Conservation (phyloP, 2,888 invertebrate genomes). For the Kryphioiulus occultus region DNA sequence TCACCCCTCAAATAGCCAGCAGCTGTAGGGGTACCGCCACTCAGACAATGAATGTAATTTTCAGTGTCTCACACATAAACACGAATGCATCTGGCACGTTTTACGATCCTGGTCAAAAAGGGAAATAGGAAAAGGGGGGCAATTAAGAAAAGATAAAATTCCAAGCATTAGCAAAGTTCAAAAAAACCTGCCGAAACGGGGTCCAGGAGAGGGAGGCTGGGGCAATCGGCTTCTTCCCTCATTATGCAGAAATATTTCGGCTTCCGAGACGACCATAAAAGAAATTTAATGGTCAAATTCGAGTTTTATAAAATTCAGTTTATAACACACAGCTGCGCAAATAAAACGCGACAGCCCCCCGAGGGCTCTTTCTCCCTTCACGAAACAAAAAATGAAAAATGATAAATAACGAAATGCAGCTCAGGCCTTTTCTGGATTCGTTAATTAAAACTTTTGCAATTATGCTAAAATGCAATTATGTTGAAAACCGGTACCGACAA, state of each 20-base stretch:
- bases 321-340: constrained; percentile 2
- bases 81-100: constrained; percentile 36
- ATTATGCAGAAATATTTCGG: constrained; percentile 18
- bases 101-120: constrained; percentile 18
- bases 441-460: neutral
- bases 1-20: constrained; percentile 11
- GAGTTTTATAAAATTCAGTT: neutral
- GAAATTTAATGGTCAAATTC: constrained; percentile 25
- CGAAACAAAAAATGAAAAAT: neutral
- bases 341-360: neutral
- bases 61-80: constrained; percentile 36
- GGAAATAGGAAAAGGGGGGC: neutral
- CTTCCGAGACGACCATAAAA: constrained; percentile 25
- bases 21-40: constrained; percentile 13
- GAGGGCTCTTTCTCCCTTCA: neutral
- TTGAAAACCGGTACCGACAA: neutral
- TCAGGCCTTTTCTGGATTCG: neutral
- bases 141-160: constrained; percentile 39
- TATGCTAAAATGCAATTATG: too few relatives aligned
- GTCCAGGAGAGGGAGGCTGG: neutral
- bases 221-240: neutral
- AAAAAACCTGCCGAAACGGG: neutral
- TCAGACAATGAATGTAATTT: constrained; percentile 32
- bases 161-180: constrained; percentile 8
- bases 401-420: neutral